Evolutionary conservation across 2,888 invertebrate genomes (phyloP), one percentile per base, ranked within the genome.

Genomic region (Ormyrus pomaceus): DNA sequence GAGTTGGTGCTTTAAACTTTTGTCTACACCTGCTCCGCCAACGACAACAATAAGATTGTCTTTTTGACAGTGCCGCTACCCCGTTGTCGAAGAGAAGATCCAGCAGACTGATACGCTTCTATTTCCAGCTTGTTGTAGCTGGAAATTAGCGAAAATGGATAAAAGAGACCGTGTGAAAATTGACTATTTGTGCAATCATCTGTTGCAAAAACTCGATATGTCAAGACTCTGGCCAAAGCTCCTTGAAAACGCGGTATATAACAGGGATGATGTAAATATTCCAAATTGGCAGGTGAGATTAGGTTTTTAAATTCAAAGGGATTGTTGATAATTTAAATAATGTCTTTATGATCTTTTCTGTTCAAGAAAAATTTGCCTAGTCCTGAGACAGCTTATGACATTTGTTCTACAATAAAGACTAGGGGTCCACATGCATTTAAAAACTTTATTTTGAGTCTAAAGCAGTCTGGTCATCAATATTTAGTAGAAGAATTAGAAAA

Each of bases 361-460:
- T 83, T 85, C 7, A 73, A 90, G 90, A 74, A 75, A 19, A 83
- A 81, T 19, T 74, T 89, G 13, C 65, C 66, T 0, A 72, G 82
- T 4, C 2, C 19, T 11, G 82, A 83, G 11, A 89, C 86, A 2
- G 66, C 84, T 0, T 81, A 80, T 6, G 87, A 88, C 10, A 86
- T 90, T 55, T 85, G 85, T 70, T 66, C 83, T 8, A 88, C 86
- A 0, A 85, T 89, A 19, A 89, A 87, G 81, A 89, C 88, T 2
- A 84, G 90, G 77, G 90, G 90, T 5, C 90, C 90, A 1, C 19
- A 82, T 13, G 90, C 90, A 4, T 90, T 87, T 75, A 34, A 82
- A n/a, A 87, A 86, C 79, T 83, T 90, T 8, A 51, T 88, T 8
- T 3, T 59, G 11, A 87, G 89, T 72, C 80, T 90, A 65, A 84